A percentile compares a stretch with the other conserved stretches of the same genome.
Conservation (phyloP, 1,140 invertebrate species). For the Trichonephila clavata region DNA sequence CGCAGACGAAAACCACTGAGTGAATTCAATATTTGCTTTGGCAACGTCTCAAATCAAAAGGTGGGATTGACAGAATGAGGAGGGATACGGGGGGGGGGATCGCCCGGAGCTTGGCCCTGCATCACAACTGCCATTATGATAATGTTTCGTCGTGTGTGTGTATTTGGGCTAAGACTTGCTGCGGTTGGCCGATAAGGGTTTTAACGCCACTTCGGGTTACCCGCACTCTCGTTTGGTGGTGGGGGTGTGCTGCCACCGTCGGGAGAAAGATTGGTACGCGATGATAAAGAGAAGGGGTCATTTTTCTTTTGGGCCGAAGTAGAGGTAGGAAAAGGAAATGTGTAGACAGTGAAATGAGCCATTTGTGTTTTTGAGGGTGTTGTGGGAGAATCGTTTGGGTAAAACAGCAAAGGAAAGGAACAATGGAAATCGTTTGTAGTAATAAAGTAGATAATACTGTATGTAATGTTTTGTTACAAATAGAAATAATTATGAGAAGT, state of each 20-base stretch:
- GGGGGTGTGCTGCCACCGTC: slow-evolving; percentile 6
- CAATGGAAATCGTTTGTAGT: too few species aligned
- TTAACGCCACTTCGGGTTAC: slow-evolving; percentile 64
- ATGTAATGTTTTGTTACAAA: too few species aligned
- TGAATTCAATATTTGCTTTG: slow-evolving; percentile 64
- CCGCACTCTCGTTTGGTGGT: not conserved
- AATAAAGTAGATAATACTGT: too few species aligned
- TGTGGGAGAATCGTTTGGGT: not conserved
- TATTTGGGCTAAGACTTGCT: slow-evolving; percentile 69
- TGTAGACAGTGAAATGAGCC: not conserved
- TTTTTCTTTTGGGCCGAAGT: slow-evolving; percentile 31
- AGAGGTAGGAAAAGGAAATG: slow-evolving; percentile 1
- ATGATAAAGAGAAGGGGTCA: slow-evolving; percentile 30
- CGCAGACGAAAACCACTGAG: not conserved
- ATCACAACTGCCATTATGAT: slow-evolving; percentile 70
- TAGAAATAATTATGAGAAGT: too few species aligned
- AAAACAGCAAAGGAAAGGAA: too few species aligned
- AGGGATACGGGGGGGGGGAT: not conserved
- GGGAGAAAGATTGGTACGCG: slow-evolving; percentile 34
- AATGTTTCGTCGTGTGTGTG: slow-evolving; percentile 55
- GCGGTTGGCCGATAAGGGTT: slow-evolving; percentile 65
- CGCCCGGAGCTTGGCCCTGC: slow-evolving; percentile 12
- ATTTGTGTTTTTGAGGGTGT: not conserved
- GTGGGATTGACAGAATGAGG: slow-evolving; percentile 11
- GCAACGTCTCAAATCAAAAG: slow-evolving; percentile 48